These are phyloP conservation scores for Labrus mixtus DNA, from an alignment of 2,113 vertebrate species.

Conservation along the genomic window DNA sequence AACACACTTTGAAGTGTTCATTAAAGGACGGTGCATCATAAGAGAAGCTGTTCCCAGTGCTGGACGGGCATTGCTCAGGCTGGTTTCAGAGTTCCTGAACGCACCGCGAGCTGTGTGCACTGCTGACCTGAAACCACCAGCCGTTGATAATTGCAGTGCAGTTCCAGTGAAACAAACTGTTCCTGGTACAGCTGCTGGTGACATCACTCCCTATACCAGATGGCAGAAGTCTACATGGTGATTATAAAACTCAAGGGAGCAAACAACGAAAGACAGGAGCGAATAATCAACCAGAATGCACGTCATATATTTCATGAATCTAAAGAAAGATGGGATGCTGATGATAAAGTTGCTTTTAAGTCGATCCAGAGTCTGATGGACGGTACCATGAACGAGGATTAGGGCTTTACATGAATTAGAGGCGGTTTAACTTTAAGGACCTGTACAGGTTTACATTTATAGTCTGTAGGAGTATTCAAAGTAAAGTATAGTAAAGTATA, in stretches of 20 bases:
- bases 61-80: too few species aligned
- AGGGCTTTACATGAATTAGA: too few species aligned
- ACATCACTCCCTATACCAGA: conserved; percentile 53
- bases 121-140: conserved; percentile 63
- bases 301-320: background rate
- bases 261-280: background rate
- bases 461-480: too few species aligned
- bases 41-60: conserved; percentile 15
- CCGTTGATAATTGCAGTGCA: conserved; percentile 59
- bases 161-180: conserved; percentile 53
- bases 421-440: too few species aligned
- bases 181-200: conserved; percentile 57
- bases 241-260: conserved; percentile 24
- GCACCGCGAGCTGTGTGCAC: conserved; percentile 10
- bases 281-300: background rate
- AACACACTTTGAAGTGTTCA: background rate
- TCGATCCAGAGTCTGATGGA: too few species aligned
- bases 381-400: background rate
- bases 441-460: too few species aligned
- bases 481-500: too few species aligned
- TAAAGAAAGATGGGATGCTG: background rate
- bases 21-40: background rate
- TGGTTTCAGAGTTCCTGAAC: background rate
- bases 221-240: conserved; percentile 24
- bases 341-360: too few species aligned